Conservation (phyloP, 2,113 vertebrate genomes). For the Hippocampus guttulatus region DNA sequence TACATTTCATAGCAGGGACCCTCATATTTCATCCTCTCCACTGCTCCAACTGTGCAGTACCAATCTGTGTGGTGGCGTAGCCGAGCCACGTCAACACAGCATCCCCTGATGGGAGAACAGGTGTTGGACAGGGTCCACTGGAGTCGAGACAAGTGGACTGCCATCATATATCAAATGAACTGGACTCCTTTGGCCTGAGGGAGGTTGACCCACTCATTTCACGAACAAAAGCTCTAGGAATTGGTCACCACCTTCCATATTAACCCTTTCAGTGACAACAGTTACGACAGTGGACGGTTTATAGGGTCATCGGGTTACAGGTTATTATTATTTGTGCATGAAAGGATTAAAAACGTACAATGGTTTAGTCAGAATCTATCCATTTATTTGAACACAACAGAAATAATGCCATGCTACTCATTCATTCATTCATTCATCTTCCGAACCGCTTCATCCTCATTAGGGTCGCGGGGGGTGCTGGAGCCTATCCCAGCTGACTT, state of each 20-base stretch:
- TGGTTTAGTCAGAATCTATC: not conserved
- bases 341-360: slow-evolving; percentile 8
- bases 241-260: slow-evolving; percentile 10
- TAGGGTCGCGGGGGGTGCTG: too few relatives aligned
- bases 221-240: not conserved
- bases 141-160: slow-evolving; percentile 62
- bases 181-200: slow-evolving; percentile 59
- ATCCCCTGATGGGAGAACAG: slow-evolving; percentile 72
- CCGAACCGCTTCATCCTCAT: too few relatives aligned
- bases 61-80: slow-evolving; percentile 66
- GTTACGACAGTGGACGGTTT: too few relatives aligned
- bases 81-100: slow-evolving; percentile 75
- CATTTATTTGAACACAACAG: not conserved
- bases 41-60: slow-evolving; percentile 59
- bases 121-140: slow-evolving; percentile 71
- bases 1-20: slow-evolving; percentile 43
- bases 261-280: slow-evolving; percentile 4
- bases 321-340: too few relatives aligned
- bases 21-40: slow-evolving; percentile 58
- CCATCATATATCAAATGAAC: slow-evolving; percentile 61
- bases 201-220: slow-evolving; percentile 73
- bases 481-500: too few relatives aligned
- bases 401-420: too few relatives aligned
- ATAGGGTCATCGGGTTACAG: too few relatives aligned
- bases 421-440: too few relatives aligned